phyloP scores from a whole-genome alignment of 2,888 invertebrate species.

The Limnephilus rhombicus region DNA sequence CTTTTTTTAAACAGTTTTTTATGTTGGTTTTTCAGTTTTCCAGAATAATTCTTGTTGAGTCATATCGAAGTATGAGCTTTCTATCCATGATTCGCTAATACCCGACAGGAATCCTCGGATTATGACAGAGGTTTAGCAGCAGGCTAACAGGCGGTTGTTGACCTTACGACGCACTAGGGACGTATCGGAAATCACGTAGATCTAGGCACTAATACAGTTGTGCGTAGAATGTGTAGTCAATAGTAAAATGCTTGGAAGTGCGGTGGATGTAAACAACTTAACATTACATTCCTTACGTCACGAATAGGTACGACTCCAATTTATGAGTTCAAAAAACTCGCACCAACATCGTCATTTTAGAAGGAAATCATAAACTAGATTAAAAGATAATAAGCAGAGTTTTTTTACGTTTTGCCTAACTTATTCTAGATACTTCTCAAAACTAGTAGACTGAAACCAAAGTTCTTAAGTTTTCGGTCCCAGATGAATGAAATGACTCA shows the following conservation, averaged over 20 bases:
- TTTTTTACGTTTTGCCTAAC: not conserved
- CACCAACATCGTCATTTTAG: not conserved
- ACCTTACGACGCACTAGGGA: not conserved
- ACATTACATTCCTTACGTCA: constrained; percentile 7
- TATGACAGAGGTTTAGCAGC: not conserved
- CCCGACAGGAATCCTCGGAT: not conserved
- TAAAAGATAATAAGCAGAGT: not conserved
- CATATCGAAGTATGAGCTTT: not conserved
- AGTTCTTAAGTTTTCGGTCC: not conserved
- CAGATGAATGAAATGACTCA: not conserved
- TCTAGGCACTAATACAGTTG: not conserved
- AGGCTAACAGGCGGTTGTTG: not conserved
- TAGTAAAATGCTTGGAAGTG: not conserved
- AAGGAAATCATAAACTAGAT: not conserved
- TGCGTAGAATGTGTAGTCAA: not conserved
- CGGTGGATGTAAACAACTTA: constrained; percentile 6
- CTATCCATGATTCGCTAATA: not conserved
- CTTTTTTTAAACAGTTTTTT: not conserved
- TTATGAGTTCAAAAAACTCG: not conserved
- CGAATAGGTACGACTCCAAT: not conserved
- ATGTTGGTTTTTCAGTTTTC: not conserved
- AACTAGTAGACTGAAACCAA: not conserved
- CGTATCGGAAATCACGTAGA: constrained; percentile 44
- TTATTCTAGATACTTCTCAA: not conserved
- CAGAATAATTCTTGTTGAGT: not conserved